Evolutionary conservation across 92 coral and sea anemone genomes (phyloP), one percentile per base, ranked within the genome.

Genomic region (Epizoanthus scotinus): DNA sequence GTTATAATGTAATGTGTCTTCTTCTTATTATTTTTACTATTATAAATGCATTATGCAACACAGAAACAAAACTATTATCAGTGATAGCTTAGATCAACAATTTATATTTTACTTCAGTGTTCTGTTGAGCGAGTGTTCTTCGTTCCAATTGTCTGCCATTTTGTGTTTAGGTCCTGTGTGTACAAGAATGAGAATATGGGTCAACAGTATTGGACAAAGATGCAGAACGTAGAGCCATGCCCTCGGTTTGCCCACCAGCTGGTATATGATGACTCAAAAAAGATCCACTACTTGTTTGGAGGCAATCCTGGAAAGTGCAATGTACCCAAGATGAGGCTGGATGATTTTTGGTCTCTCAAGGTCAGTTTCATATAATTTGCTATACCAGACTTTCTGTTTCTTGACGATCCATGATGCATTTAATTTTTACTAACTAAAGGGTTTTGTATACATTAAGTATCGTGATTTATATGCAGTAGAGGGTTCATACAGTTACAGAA

Each of bases 191-290:
- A 95, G 86, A 95, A 95, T 78, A 91, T 91, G 80, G 99, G 98
- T 0, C 94, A 89, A 20, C 99, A 93, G 73, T 93, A 95, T 74
- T 92, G 95, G 99, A 93, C 91, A 31, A 95, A 95, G 91, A 95
- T 95, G 99, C 95, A 91, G 63, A 88, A 86, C 67, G 86, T 93
- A 7, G 99, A 95, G 67, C 99, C 99, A 0, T 95, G 99, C 60
- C 99, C 99, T 56, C 86, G 99, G 53, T 95, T 95, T 82, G 99
- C 99, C 21, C 99, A 95, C 65, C 99, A 95, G 81, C 81, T 95
- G 36, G 99, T 95, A 5, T 95, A 92, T 70, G 99, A 95, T 63
- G 91, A 95, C 79, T 60, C 86, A 0, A 93, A 87, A 53, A 95
- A 95, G 81, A 85, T 93, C 19, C 98, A 95, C 78, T 95, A 95